These are phyloP conservation scores for Plagiodera versicolora DNA, from an alignment of 2,888 invertebrate species.

Conservation along the genomic window DNA sequence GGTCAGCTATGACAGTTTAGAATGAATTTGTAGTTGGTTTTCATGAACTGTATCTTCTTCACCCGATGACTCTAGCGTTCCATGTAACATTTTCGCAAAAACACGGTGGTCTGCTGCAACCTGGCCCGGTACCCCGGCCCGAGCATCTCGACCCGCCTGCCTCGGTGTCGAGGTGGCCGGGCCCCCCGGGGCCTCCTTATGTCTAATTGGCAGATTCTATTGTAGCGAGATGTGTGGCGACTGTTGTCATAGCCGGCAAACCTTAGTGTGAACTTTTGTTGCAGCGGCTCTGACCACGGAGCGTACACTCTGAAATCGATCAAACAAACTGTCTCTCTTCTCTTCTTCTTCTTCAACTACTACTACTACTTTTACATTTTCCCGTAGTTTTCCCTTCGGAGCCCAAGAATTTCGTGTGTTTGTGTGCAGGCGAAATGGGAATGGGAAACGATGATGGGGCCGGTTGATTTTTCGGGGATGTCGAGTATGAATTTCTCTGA, in stretches of 20 bases:
- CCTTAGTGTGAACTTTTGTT: conserved; percentile 52
- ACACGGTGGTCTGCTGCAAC: conserved; percentile 34
- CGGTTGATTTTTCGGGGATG: not conserved
- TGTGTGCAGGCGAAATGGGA: conserved; percentile 29
- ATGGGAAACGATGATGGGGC: not conserved
- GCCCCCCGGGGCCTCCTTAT: conserved; percentile 25
- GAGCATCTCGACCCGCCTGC: conserved; percentile 29
- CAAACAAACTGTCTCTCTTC: conserved; percentile 36
- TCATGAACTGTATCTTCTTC: no score
- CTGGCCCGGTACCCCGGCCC: conserved; percentile 28
- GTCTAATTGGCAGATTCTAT: conserved; percentile 52
- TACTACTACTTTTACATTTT: conserved; percentile 37
- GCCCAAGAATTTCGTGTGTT: conserved; percentile 25
- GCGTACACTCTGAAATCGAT: conserved; percentile 41
- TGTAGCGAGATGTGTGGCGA: conserved; percentile 52
- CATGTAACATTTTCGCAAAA: no score
- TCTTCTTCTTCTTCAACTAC: conserved; percentile 36
- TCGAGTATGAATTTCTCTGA: not conserved
- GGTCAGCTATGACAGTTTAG: no score
- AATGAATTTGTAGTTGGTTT: no score
- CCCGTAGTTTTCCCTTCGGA: conserved; percentile 43
- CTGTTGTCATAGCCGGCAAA: conserved; percentile 55
- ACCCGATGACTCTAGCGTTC: no score
- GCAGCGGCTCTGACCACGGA: conserved; percentile 57
- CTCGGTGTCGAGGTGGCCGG: conserved; percentile 19